phyloP scores from a whole-genome alignment of 2,797 vertebrate species.

The Eulemur albifrons region DNA sequence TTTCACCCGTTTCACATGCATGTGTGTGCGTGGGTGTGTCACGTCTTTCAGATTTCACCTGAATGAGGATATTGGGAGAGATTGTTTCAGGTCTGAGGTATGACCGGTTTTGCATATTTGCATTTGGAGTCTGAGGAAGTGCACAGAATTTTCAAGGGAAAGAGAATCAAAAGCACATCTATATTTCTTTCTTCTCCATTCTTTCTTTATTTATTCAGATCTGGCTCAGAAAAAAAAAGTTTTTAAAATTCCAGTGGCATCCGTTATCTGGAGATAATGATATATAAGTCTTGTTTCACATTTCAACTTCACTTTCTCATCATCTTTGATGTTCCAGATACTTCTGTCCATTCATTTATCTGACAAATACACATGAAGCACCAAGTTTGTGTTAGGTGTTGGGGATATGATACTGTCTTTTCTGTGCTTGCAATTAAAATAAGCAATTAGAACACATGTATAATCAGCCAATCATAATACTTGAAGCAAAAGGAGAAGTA shows the following conservation, averaged over 20 bases:
- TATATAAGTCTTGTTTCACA: not conserved
- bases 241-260: not conserved
- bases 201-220: not conserved
- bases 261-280: not conserved
- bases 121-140: not conserved
- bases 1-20: not conserved
- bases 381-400: not conserved
- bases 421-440: not conserved
- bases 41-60: not conserved
- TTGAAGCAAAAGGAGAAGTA: not conserved
- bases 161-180: not conserved
- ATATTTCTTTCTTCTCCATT: not conserved
- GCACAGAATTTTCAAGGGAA: not conserved
- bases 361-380: not conserved
- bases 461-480: not conserved
- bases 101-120: not conserved
- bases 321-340: not conserved
- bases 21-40: too few relatives aligned
- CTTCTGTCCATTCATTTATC: not conserved
- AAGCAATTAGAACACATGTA: not conserved
- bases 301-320: not conserved
- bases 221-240: not conserved
- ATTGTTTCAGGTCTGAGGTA: not conserved
- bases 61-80: not conserved
- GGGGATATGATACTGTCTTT: not conserved